These are phyloP conservation scores for Dinocampus coccinellae DNA, from an alignment of 2,888 invertebrate genomes.

Conservation along the genomic window DNA sequence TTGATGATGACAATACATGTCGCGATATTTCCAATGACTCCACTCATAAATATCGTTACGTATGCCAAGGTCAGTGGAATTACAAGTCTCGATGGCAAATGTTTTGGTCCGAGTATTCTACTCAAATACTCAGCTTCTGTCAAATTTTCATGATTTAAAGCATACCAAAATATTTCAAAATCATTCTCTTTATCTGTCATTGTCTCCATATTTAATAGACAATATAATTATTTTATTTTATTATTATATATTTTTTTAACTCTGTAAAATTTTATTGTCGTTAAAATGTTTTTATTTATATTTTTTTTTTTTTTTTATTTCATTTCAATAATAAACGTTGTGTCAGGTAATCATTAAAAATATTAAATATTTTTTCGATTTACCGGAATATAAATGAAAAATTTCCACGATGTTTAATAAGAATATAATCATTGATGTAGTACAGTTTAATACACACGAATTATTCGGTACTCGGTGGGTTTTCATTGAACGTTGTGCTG, in stretches of 20 bases:
- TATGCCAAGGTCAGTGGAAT: constrained; percentile 78
- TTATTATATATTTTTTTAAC: constrained; percentile 9
- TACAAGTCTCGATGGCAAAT: constrained; percentile 62
- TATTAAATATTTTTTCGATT: neutral
- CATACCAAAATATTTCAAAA: constrained; percentile 53
- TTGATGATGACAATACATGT: constrained; percentile 88
- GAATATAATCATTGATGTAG: neutral
- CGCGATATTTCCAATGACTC: constrained; percentile 85
- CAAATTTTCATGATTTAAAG: constrained; percentile 54
- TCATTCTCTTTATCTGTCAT: constrained; percentile 41
- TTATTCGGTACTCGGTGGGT: neutral
- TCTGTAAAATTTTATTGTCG: neutral
- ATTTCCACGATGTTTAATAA: neutral
- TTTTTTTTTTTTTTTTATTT: constrained; percentile 21
- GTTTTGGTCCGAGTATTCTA: constrained; percentile 67
- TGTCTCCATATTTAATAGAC: neutral
- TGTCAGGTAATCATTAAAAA: constrained; percentile 1
- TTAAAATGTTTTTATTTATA: neutral
- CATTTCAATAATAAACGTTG: neutral
- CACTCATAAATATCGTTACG: constrained; percentile 83
- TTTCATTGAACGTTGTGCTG: neutral
- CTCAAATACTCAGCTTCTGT: constrained; percentile 65
- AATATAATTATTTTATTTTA: constrained; percentile 2
- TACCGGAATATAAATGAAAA: neutral
- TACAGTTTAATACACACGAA: neutral